phyloP scores from a whole-genome alignment of 2,888 invertebrate species.

The Balanococcus diminutus region DNA sequence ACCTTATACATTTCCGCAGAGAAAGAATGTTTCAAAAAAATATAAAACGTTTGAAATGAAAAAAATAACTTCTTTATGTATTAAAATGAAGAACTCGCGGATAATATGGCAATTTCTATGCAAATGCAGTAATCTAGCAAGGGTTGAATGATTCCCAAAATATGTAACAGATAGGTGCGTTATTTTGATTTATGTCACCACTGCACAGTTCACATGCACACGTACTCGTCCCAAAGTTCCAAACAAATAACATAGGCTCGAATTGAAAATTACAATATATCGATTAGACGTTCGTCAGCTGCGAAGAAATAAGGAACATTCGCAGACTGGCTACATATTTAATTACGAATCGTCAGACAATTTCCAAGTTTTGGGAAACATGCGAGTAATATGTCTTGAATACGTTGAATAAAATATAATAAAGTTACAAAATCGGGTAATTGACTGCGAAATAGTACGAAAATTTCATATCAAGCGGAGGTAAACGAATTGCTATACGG shows the following conservation, averaged over 20 bases:
- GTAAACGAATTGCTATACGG: background rate
- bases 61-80: background rate
- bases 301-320: background rate
- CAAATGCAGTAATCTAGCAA: slow-evolving; percentile 26
- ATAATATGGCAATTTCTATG: slow-evolving; percentile 40
- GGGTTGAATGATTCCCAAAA: slow-evolving; percentile 34
- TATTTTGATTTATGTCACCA: background rate
- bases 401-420: background rate
- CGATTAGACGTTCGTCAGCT: background rate
- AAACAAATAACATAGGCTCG: background rate
- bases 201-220: background rate
- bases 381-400: background rate
- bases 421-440: background rate
- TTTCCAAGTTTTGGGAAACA: background rate
- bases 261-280: too few relatives aligned
- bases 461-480: background rate
- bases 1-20: background rate
- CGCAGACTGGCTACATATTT: background rate
- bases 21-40: background rate
- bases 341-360: background rate
- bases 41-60: slow-evolving; percentile 37
- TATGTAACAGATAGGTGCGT: background rate
- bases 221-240: background rate
- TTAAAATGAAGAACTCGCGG: slow-evolving; percentile 25
- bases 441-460: background rate